phyloP scores from a whole-genome alignment of 2,888 invertebrate genomes.

The Leptothorax acervorum region DNA sequence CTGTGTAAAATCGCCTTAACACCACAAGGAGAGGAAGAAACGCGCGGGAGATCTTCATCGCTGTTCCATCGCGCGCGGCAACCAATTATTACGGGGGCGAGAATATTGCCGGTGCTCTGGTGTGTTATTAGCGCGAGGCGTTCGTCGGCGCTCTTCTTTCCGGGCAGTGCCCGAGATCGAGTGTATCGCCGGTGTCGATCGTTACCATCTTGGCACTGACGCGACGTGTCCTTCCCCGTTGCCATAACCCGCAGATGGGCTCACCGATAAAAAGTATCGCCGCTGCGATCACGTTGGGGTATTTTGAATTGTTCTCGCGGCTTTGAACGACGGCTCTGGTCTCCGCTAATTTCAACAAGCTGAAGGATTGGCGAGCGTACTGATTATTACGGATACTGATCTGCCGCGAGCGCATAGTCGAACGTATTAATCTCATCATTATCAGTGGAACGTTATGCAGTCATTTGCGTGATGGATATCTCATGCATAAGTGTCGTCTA shows the following conservation, averaged over 20 bases:
- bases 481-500: neutral
- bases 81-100: conserved; percentile 78
- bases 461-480: neutral
- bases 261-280: conserved; percentile 53
- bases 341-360: conserved; percentile 38
- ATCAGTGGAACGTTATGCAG: neutral
- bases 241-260: conserved; percentile 50
- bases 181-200: conserved; percentile 69
- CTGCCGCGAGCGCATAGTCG: conserved; percentile 12
- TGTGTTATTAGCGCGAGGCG: conserved; percentile 73
- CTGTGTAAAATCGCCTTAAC: conserved; percentile 47
- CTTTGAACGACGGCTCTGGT: conserved; percentile 13
- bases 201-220: conserved; percentile 61
- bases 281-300: conserved; percentile 32
- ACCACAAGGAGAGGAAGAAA: conserved; percentile 56
- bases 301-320: conserved; percentile 51
- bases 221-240: conserved; percentile 52
- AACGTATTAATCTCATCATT: conserved; percentile 18
- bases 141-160: conserved; percentile 70
- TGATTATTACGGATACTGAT: conserved; percentile 5
- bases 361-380: neutral
- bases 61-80: conserved; percentile 65
- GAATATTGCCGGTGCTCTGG: conserved; percentile 66
- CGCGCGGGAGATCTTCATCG: conserved; percentile 73
- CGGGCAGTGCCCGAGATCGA: conserved; percentile 62